Percentiles rank a stretch among this genome's conserved stretches.
Evolutionary conservation across 2,113 vertebrate genomes (phyloP).

Genomic region (Psammodynastes pulverulentus): DNA sequence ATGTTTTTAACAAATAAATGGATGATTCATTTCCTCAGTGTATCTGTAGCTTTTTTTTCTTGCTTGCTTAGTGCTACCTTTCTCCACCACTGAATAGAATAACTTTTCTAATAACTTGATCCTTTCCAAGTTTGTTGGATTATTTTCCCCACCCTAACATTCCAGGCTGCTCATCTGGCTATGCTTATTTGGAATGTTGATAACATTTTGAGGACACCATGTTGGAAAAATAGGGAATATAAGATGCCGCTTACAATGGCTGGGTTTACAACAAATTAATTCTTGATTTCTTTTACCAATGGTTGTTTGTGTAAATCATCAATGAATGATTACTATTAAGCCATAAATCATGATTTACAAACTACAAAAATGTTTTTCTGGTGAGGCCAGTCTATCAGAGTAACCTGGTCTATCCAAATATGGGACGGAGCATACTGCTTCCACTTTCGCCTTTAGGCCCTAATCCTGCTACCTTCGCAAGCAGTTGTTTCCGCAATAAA

Average conservation of each 20-base stretch:
- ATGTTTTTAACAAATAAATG: slow-evolving; percentile 33
- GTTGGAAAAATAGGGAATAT: not conserved
- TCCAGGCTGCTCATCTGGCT: not conserved
- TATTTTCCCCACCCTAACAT: not conserved
- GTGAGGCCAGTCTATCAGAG: too few species aligned
- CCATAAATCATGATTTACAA: not conserved
- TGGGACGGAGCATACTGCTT: too few species aligned
- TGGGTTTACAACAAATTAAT: not conserved
- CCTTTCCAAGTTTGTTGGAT: not conserved
- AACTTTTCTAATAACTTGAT: not conserved
- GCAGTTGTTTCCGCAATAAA: too few species aligned
- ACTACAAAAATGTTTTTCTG: not conserved
- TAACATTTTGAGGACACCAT: not conserved
- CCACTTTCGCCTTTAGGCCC: too few species aligned
- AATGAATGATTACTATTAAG: not conserved
- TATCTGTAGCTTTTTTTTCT: slow-evolving; percentile 13
- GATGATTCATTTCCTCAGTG: slow-evolving; percentile 19
- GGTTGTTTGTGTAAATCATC: not conserved
- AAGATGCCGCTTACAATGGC: not conserved
- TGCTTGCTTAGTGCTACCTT: not conserved
- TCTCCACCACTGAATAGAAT: not conserved
- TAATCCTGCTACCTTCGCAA: too few species aligned
- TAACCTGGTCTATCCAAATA: too few species aligned
- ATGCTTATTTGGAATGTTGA: not conserved
- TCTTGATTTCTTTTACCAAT: not conserved